phyloP scores from a whole-genome alignment of 2,888 invertebrate species.

The Philereme transversata region DNA sequence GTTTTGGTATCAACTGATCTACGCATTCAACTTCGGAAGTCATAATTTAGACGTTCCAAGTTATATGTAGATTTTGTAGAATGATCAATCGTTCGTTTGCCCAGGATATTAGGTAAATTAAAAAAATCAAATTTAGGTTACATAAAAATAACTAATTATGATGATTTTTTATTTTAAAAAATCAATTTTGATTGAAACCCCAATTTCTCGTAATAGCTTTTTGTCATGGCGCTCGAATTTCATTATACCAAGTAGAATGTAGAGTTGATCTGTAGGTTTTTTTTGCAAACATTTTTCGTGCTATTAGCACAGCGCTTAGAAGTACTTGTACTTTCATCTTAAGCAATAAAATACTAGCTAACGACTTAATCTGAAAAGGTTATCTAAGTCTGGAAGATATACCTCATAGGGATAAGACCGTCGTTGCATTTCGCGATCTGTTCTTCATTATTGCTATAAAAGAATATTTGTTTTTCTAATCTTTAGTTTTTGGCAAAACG shows the following conservation, averaged over 20 bases:
- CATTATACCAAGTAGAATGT: slow-evolving; percentile 3
- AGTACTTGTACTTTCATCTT: too few species aligned
- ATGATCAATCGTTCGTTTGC: slow-evolving; percentile 2
- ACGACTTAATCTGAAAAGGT: too few species aligned
- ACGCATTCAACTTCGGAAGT: slow-evolving; percentile 14
- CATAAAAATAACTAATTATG: neutral
- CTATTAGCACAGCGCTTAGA: too few species aligned
- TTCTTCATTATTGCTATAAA: too few species aligned
- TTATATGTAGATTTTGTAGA: too few species aligned
- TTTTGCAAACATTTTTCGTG: neutral
- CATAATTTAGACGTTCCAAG: slow-evolving; percentile 1
- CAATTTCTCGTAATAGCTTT: slow-evolving; percentile 1
- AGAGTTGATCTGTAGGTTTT: neutral
- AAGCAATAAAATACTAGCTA: too few species aligned
- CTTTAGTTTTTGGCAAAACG: too few species aligned
- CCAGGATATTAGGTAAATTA: neutral
- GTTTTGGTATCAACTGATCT: slow-evolving; percentile 7
- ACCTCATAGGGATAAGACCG: too few species aligned
- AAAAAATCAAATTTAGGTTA: too few species aligned
- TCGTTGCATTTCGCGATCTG: too few species aligned
- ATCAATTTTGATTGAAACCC: slow-evolving; percentile 28
- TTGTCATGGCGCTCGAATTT: neutral
- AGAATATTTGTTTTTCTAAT: too few species aligned
- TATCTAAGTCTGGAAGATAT: too few species aligned
- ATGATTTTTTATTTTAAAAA: slow-evolving; percentile 27